These are phyloP conservation scores for Dolichallabes microphthalmus DNA, from an alignment of 2,113 vertebrate species.

Conservation along the genomic window DNA sequence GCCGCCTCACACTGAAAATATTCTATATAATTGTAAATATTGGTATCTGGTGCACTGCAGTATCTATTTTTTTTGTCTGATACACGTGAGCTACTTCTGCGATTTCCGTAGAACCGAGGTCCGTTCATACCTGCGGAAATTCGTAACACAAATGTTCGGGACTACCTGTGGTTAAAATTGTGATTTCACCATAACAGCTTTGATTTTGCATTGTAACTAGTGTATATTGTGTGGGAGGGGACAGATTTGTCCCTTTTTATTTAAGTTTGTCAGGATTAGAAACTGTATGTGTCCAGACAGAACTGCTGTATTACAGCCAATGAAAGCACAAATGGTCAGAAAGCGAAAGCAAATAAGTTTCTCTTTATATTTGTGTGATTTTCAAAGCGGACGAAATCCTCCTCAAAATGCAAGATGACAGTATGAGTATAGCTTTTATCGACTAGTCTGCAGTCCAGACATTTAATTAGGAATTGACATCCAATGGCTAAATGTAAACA, in stretches of 20 bases:
- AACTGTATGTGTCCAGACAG: not conserved
- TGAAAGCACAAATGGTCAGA: not conserved
- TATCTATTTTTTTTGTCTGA: too few species aligned
- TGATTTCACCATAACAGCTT: not conserved
- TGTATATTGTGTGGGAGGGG: not conserved
- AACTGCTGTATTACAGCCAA: not conserved
- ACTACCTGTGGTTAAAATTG: too few species aligned
- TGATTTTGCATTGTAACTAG: not conserved
- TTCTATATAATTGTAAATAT: too few species aligned
- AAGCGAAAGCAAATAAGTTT: not conserved
- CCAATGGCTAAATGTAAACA: not conserved
- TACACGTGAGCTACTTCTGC: too few species aligned
- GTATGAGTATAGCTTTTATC: not conserved
- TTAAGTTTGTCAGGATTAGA: not conserved
- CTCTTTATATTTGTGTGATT: not conserved
- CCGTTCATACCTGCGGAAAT: too few species aligned
- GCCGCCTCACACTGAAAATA: too few species aligned
- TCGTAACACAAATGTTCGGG: too few species aligned
- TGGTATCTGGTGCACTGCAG: too few species aligned
- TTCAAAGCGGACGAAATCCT: not conserved
- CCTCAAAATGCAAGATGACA: not conserved
- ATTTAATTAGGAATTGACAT: not conserved
- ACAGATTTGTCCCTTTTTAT: not conserved
- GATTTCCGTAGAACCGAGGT: too few species aligned
- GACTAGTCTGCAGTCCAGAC: not conserved